Evolutionary conservation across 1,140 invertebrate species (phyloP), one percentile per base, ranked within the genome.

Genomic region (Contarinia nasturtii): DNA sequence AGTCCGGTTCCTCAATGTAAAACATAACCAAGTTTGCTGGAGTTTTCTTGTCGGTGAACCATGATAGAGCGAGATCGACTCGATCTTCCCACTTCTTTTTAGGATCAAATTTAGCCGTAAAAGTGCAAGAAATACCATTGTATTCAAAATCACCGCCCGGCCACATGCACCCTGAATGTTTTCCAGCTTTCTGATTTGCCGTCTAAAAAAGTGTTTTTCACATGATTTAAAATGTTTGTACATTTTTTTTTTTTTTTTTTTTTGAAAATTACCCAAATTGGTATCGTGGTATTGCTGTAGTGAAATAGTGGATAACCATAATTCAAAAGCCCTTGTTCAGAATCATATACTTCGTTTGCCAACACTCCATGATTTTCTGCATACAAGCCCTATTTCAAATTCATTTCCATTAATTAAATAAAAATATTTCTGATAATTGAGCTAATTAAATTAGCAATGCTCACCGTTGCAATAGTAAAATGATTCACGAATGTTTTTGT

Each of bases 1-100:
- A 57, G 58, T 85, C 82, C 1, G 82, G 82, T 56, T 84, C 75
- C 53, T 83, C 72, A 53, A 83, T 77, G 55, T 86, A 86, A n/a
- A 82, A 34, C 54, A 79, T 66, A 7, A 80, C 72, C 44, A 83
- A 63, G 58, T 77, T 75, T 2, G 73, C 71, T 21, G 75, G 70
- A 44, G 59, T 68, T n/a, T 48, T 56, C 1, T 69, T 61, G 52
- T 79, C 53, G 15, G 57, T 59, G 45, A 86, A 71, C 81, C 82
- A 86, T 0, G 69, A 60, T 7, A 85, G 65, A 1, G 77, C 60
- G 51, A 63, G 67, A 51, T 80, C 72, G 15, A 83, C 60, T 47
- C 77, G 59, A 2, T 66, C 48, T 42, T 68, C 61, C 63, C 70
- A 81, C 33, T 71, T 52, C 5, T 69, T 52, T 5, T 54, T 58